These are phyloP conservation scores for Ophion slaviceki DNA, from an alignment of 2,888 invertebrate genomes.

Conservation along the genomic window DNA sequence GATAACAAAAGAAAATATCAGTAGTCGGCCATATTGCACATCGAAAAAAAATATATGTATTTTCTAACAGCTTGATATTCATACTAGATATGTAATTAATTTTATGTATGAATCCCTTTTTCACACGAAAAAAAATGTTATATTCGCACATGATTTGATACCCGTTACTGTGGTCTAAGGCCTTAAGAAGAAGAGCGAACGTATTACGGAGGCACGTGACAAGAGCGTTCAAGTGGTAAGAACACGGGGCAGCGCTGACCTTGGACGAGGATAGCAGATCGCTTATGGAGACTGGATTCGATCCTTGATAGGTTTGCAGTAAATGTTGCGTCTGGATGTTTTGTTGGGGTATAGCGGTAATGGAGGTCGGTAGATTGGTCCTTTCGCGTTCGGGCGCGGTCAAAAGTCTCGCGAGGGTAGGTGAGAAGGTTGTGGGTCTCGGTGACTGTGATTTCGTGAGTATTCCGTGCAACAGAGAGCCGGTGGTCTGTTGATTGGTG, in stretches of 20 bases:
- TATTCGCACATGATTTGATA: too few species aligned
- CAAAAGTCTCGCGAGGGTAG: constrained; percentile 91
- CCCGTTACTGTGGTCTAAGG: too few species aligned
- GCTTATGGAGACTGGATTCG: constrained; percentile 83
- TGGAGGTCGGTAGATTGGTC: constrained; percentile 74
- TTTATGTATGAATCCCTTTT: too few species aligned
- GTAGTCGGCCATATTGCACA: too few species aligned
- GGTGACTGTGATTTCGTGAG: constrained; percentile 87
- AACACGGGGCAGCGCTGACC: constrained; percentile 72
- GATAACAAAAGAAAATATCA: too few species aligned
- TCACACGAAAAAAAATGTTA: too few species aligned
- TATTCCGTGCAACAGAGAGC: constrained; percentile 90
- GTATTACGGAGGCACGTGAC: too few species aligned
- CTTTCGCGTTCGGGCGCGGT: constrained; percentile 86
- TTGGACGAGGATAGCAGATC: constrained; percentile 85
- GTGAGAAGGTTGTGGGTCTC: constrained; percentile 89
- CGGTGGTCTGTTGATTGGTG: constrained; percentile 84
- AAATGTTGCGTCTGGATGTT: constrained; percentile 78
- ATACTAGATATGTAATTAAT: too few species aligned
- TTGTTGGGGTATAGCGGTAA: constrained; percentile 75
- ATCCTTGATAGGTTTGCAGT: constrained; percentile 80
- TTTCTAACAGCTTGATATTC: too few species aligned
- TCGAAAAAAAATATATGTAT: too few species aligned
- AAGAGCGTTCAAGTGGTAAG: too few species aligned
- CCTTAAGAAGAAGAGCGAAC: too few species aligned